phyloP scores from a whole-genome alignment of 2,113 vertebrate genomes.

The Thamnophis sirtalis region DNA sequence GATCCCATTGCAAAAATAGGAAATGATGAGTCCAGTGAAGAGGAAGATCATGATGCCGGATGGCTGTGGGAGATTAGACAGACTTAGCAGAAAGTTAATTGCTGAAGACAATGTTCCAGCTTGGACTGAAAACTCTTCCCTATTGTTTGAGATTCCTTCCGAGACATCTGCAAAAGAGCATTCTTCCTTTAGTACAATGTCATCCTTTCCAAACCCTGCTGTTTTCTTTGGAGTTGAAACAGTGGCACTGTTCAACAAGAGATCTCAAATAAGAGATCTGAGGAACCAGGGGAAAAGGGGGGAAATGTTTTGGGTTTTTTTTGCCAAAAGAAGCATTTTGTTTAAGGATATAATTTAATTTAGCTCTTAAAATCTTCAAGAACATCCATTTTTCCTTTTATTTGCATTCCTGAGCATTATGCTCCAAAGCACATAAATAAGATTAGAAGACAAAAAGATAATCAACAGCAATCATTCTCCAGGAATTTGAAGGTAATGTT shows the following conservation, averaged over 20 bases:
- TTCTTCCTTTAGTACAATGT: not conserved
- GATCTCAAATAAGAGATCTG: not conserved
- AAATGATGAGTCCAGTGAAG: not conserved
- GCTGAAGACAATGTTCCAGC: slow-evolving; percentile 8
- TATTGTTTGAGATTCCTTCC: slow-evolving; percentile 38
- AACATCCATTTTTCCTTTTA: not conserved
- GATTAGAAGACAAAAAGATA: rapidly evolving
- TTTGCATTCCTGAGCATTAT: not conserved
- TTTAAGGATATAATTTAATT: not conserved
- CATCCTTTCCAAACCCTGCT: not conserved
- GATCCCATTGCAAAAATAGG: not conserved
- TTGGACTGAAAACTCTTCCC: slow-evolving; percentile 21
- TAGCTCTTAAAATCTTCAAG: not conserved
- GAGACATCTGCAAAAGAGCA: slow-evolving; percentile 25
- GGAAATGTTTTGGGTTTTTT: not conserved
- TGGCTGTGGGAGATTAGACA: slow-evolving; percentile 7
- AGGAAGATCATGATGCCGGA: not conserved
- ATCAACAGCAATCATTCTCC: not conserved
- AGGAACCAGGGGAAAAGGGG: not conserved
- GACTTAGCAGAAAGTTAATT: not conserved
- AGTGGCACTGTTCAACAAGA: not conserved
- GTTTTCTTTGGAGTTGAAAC: not conserved
- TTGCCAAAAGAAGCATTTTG: not conserved
- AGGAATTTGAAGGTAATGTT: rapidly evolving
- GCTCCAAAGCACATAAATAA: not conserved